Conservation (phyloP, 2,797 vertebrate genomes). For the Eurystomus glaucurus region DNA sequence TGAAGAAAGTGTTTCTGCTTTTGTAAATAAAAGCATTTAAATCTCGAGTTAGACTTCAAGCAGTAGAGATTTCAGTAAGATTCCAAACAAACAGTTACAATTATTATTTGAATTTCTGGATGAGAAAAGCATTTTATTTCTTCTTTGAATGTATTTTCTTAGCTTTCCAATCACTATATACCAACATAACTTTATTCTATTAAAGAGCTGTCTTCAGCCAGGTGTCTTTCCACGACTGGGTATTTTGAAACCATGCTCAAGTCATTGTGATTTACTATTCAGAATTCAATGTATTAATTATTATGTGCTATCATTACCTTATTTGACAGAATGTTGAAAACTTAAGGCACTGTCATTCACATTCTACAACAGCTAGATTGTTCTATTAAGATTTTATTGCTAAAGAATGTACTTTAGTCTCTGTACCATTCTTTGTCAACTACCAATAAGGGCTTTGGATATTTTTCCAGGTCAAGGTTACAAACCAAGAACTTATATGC, state of each 20-base stretch:
- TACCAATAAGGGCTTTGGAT: neutral
- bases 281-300: neutral
- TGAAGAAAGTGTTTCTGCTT: neutral
- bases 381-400: neutral
- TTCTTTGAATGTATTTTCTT: neutral
- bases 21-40: neutral
- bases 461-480: neutral
- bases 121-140: neutral
- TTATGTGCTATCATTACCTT: fast-evolving
- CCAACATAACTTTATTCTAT: neutral
- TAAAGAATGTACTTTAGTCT: neutral
- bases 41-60: neutral
- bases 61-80: neutral
- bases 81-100: neutral
- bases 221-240: neutral
- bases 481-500: neutral
- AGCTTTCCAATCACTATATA: neutral
- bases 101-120: neutral
- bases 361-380: neutral
- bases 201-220: neutral
- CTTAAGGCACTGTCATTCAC: neutral
- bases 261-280: neutral
- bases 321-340: neutral
- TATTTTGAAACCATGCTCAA: neutral
- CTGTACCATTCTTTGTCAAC: neutral